phyloP scores from a whole-genome alignment of 2,797 vertebrate species.

The Coilia nasus region DNA sequence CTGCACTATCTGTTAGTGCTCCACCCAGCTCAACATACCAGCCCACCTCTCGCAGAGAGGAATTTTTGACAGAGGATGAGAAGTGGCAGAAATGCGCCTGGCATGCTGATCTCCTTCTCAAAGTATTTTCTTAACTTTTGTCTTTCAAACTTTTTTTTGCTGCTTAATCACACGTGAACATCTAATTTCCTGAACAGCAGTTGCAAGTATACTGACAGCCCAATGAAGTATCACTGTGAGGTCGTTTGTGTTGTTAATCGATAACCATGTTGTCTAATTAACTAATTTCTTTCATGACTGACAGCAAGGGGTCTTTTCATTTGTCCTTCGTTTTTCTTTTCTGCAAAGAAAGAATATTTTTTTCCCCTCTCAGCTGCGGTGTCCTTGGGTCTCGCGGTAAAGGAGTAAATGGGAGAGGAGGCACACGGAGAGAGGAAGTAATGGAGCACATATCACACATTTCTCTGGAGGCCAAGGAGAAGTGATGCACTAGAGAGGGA shows the following conservation, averaged over 20 bases:
- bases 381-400: not conserved
- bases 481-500: not conserved
- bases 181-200: not conserved
- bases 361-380: not conserved
- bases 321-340: not conserved
- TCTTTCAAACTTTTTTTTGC: not conserved
- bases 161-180: not conserved
- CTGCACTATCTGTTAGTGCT: not conserved
- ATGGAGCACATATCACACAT: constrained; percentile 40
- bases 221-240: not conserved
- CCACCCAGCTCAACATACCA: not conserved
- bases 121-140: not conserved
- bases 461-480: constrained; percentile 42
- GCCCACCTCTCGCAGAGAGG: not conserved
- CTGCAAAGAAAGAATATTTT: not conserved
- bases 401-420: not conserved
- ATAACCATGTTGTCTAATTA: not conserved
- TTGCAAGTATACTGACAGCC: too few relatives aligned
- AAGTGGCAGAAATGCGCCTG: not conserved
- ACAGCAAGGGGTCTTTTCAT: not conserved
- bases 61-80: not conserved
- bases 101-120: not conserved
- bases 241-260: not conserved
- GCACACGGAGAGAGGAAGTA: not conserved
- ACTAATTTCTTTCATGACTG: not conserved